Base-by-base conservation (phyloP, 1,140 invertebrate species). In the Eueides isabella region DNA sequence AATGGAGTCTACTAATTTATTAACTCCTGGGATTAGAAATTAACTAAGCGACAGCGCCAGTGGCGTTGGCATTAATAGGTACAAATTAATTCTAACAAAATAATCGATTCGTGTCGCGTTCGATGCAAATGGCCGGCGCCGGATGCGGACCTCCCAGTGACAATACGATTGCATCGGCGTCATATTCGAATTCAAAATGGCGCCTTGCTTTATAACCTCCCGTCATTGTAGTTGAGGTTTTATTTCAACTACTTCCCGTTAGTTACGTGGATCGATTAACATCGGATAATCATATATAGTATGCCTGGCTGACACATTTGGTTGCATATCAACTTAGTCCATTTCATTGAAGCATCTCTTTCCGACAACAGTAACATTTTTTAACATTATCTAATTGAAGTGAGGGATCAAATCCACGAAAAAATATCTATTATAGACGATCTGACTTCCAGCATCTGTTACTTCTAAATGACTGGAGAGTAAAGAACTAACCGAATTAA, bases 91-190 rank as follows among this genome's bases (percentile, higher is more conserved):
- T 83, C 76, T 84, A 78, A 79, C 77, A 79, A 82, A 79, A 87
- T 87, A 84, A 89, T 88, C 76, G 82, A 91, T 92, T 89, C 91
- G 67, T 62, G 83, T 82, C 89, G 85, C 87, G 91, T 90, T 74
- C 81, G 80, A 92, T 92, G 91, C 85, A 91, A 91, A 92, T 92
- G 89, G 67, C 82, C 86, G 91, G 91, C 91, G 91, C 91, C 91
- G 91, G 91, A 91, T 85, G 84, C 75, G 80, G 89, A 92, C 91
- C 91, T 90, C 91, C 89, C 91, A 90, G 81, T 76, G 82, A 83
- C 87, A 85, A 86, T 81, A 83, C 74, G 75, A 81, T 84, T 85
- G 86, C 85, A 85, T 82, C 76, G 83, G 80, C 81, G 84, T 86
- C 88, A 85, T 86, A 84, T 55, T 55, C 83, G 74, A 85, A 87